A percentile compares a stretch with the other conserved stretches of the same genome.
Evolutionary conservation across 2,797 vertebrate species (phyloP).

Genomic region (Pseudochromis fuscus): DNA sequence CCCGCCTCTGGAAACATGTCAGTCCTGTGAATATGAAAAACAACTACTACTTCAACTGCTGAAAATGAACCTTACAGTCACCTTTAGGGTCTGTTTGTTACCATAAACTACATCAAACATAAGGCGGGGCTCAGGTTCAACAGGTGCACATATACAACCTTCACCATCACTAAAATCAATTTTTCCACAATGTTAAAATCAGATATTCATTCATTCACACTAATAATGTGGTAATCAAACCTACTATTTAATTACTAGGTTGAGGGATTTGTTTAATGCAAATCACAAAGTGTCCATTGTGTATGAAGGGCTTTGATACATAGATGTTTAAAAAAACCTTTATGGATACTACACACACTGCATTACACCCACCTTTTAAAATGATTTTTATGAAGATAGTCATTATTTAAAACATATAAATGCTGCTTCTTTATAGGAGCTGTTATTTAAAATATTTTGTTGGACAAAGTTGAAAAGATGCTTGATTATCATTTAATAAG

Average conservation of each 20-base stretch:
- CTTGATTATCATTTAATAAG: background rate
- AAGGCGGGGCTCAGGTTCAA: background rate
- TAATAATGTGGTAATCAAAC: no score
- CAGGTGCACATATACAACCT: constrained; percentile 4
- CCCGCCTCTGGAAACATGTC: constrained; percentile 17
- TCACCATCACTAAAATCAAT: background rate
- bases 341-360: background rate
- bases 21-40: constrained; percentile 4
- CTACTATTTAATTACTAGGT: no score
- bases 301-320: no score
- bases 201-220: background rate
- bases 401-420: background rate
- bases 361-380: no score
- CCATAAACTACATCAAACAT: background rate
- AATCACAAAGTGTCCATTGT: no score
- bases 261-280: no score
- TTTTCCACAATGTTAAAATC: background rate
- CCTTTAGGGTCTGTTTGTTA: constrained; percentile 1
- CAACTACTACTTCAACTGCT: background rate
- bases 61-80: background rate
- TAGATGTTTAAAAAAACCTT: background rate
- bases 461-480: background rate
- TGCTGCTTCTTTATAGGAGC: background rate
- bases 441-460: background rate
- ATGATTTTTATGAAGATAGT: no score